Conservation (phyloP, 2,888 invertebrate genomes). For the Stenurella melanura region DNA sequence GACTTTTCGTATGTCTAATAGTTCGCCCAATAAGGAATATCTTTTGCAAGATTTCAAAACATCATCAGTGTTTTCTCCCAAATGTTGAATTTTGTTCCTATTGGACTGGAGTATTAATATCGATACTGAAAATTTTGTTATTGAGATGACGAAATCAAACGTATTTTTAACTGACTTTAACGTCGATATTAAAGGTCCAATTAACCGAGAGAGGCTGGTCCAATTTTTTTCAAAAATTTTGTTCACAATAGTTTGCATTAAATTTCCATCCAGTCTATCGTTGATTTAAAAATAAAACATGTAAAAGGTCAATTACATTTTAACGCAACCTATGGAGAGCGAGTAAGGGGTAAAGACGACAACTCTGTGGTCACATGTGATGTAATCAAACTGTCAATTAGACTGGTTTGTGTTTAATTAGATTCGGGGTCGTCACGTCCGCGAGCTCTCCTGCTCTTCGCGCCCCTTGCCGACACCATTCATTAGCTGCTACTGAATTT, state of each 20-base stretch:
- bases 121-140: too few relatives aligned
- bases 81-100: too few relatives aligned
- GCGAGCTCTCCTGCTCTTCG: slow-evolving; percentile 40
- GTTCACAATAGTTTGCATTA: background rate
- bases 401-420: slow-evolving; percentile 71
- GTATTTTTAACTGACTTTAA: too few relatives aligned
- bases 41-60: too few relatives aligned
- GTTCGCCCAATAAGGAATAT: too few relatives aligned
- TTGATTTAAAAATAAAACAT: background rate
- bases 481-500: slow-evolving; percentile 29
- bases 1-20: too few relatives aligned
- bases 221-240: too few relatives aligned
- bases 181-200: too few relatives aligned
- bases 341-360: slow-evolving; percentile 22
- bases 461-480: slow-evolving; percentile 21
- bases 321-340: background rate
- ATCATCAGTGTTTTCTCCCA: too few relatives aligned
- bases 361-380: slow-evolving; percentile 57
- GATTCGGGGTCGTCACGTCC: slow-evolving; percentile 66
- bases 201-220: too few relatives aligned
- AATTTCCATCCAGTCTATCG: background rate
- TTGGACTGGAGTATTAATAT: too few relatives aligned
- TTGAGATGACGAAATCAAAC: too few relatives aligned
- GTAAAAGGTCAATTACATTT: background rate
- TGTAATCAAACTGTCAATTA: slow-evolving; percentile 73